Base-by-base conservation (phyloP, 2,888 invertebrate genomes). In the Drosophila ochracea region DNA sequence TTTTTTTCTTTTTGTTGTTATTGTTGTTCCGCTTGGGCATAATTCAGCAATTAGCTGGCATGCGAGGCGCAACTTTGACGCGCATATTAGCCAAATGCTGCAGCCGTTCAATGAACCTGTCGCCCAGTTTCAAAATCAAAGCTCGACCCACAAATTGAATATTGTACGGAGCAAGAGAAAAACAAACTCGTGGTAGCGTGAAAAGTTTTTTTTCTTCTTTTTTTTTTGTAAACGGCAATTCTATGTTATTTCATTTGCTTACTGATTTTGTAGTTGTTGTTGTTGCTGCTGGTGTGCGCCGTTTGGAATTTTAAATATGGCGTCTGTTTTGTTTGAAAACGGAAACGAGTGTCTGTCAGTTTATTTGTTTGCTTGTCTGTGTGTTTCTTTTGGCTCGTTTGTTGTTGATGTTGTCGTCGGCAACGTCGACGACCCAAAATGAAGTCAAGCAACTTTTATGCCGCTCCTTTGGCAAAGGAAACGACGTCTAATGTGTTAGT, bases 281-380 rank as follows among this genome's bases (percentile, higher is more conserved):
- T 77, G 60, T 47, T 69, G 53, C 25, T 73, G 41, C 31, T 69
- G 69, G 35, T 63, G 82, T 60, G 62, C 57, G 76, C 88, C 73
- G 77, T 83, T 90, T 70, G 89, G 90, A 91, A 91, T 88, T 90
- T 88, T 90, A 88, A 88, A 88, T 88, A 91, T 91, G 88, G 88
- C 88, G 88, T 88, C 91, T 90, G 90, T 81, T 88, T 88, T 88
- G 91, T 91, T 91, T 88, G 79, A 81, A 88, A 88, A 83, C 91
- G 88, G 88, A 88, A 88, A 90, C 91, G 81, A 88, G 81, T 85
- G 88, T 88, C 88, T 88, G 91, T 88, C 90, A 82, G 89, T 83
- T 89, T 83, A 82, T 87, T 87, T 87, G 85, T 77, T 87, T 87
- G 85, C 74, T 80, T 81, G 90, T 77, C 76, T 76, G 71, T 64